Base-by-base conservation (phyloP, 2,113 vertebrate genomes). In the Tragulus kanchil region DNA sequence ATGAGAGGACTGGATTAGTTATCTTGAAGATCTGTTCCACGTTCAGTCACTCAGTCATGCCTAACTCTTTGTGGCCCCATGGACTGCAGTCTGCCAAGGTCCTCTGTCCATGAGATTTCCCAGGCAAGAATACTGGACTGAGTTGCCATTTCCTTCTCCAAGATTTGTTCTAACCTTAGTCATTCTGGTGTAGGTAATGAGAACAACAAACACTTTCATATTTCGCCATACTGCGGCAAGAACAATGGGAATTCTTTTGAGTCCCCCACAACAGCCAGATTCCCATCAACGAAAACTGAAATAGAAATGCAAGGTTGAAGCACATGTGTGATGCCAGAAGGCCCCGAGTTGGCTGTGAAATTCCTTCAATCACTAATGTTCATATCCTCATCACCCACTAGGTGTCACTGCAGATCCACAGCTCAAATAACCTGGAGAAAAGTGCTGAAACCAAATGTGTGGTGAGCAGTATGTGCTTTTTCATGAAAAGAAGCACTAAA, bases 351-450 rank as follows among this genome's bases (percentile, higher is more conserved):
- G 36, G 19, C 64, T 82, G 31, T 81, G 54, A 77, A 92, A 90
- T 78, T 61, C 69, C 62, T 62, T 83, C 73, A 12, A 88, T 71
- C 64, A 82, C 48, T 45, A 25, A 56, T 31, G 94, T 58, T 97
- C 79, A 73, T 28, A 93, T 48, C 88, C 85, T 64, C 3, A 65
- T 65, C 61, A 85, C 73, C 95, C 98, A 98, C 95, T 83, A 98
- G 98, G 77, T 97, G 98, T 98, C 98, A 96, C 73, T 96, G 86
- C 31, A 90, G 84, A 94, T 2, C 54, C 92, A 86, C 0, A 96
- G 45, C 52, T 45, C 86, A 93, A 75, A 94, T 15, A 54, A 89
- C 14, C 73, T 56, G 56, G 36, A n/a, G 36, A 8, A 23, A n/a
- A 58, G 17, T 6, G 84, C 86, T 45, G 73, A 82, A 93, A 83